Conservation (phyloP, 2,888 invertebrate species). For the Ophraella communa region DNA sequence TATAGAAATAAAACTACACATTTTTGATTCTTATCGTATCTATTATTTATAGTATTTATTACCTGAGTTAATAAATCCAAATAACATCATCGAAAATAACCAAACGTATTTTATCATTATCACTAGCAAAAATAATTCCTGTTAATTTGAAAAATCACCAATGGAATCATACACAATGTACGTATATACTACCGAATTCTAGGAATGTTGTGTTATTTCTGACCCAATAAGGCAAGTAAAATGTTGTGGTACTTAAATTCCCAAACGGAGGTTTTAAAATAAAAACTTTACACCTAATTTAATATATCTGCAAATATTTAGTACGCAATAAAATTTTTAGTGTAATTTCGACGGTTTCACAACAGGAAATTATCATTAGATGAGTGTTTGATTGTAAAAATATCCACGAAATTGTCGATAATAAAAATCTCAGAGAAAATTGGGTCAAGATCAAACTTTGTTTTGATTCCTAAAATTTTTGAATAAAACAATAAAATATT, state of each 20-base stretch:
- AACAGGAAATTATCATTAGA: slow-evolving; percentile 20
- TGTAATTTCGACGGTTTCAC: slow-evolving; percentile 12
- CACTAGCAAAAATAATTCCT: neutral
- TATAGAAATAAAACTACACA: no score
- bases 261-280: slow-evolving; percentile 9
- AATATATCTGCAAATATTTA: slow-evolving; percentile 14
- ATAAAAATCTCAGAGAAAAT: neutral
- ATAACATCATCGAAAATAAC: neutral
- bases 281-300: slow-evolving; percentile 18
- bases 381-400: slow-evolving; percentile 7
- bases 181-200: slow-evolving; percentile 3
- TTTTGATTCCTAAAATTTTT: neutral
- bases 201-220: slow-evolving; percentile 8
- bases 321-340: slow-evolving; percentile 11
- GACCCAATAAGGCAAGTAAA: slow-evolving; percentile 17
- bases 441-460: slow-evolving; percentile 19
- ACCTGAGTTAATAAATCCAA: slow-evolving; percentile 14
- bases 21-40: no score
- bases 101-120: neutral
- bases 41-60: no score
- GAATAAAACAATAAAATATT: neutral
- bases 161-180: no score
- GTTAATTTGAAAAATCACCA: neutral
- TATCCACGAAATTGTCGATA: slow-evolving; percentile 1
- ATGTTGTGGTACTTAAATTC: slow-evolving; percentile 10